Conservation (phyloP, 2,113 vertebrate species). For the Halichoerus grypus region DNA sequence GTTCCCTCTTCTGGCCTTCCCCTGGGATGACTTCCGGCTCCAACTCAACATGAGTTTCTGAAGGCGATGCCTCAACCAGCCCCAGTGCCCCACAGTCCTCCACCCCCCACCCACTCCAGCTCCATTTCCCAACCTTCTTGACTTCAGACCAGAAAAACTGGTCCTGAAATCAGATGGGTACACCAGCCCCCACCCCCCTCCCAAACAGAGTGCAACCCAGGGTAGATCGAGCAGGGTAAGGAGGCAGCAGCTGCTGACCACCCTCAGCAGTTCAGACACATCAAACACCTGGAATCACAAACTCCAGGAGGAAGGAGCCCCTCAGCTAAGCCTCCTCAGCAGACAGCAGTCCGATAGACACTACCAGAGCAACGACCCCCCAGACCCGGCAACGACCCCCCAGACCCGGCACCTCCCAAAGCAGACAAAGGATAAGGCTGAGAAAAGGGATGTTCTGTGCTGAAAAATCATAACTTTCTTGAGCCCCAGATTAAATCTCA, state of each 20-base stretch:
- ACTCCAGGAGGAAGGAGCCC: background rate
- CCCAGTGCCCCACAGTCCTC: constrained; percentile 6
- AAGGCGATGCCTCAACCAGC: background rate
- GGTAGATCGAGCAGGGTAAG: background rate
- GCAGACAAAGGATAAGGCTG: background rate
- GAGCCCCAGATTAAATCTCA: background rate
- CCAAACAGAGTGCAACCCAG: constrained; percentile 35
- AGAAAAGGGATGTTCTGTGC: background rate
- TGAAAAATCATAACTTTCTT: background rate
- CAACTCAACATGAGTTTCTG: background rate
- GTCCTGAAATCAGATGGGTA: constrained; percentile 75
- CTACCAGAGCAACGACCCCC: background rate
- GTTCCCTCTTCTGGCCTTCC: background rate
- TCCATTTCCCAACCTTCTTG: constrained; percentile 77
- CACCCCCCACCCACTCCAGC: constrained; percentile 64
- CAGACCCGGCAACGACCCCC: background rate
- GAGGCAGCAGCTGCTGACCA: background rate
- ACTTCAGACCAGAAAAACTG: constrained; percentile 82
- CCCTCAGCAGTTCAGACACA: background rate
- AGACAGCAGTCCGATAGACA: background rate
- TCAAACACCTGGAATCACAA: background rate
- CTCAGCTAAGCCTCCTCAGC: background rate
- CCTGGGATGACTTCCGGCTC: background rate
- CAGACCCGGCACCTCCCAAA: background rate
- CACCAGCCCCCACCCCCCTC: background rate